Conservation (phyloP, 2,797 vertebrate species). For the Chiloscyllium punctatum region DNA sequence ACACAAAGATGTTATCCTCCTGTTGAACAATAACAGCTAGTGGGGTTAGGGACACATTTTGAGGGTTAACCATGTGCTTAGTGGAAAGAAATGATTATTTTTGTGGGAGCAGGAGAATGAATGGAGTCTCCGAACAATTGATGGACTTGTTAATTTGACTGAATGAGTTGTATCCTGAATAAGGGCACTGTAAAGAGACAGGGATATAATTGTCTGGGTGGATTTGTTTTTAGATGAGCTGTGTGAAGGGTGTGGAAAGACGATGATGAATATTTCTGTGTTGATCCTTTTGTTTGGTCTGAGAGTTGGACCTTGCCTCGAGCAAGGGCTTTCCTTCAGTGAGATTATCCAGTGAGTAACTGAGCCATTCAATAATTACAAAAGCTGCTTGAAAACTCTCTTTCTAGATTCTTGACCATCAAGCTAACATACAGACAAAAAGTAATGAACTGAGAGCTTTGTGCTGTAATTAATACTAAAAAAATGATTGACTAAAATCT, state of each 20-base stretch:
- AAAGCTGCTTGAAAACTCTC: neutral
- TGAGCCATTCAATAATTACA: neutral
- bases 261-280: neutral
- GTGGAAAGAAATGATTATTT: neutral
- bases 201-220: neutral
- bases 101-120: neutral
- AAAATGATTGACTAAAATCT: neutral
- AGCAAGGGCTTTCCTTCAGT: neutral
- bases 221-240: neutral
- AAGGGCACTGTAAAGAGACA: neutral
- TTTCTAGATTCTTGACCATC: neutral
- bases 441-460: neutral
- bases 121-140: neutral
- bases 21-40: neutral
- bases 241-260: neutral
- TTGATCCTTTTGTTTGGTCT: neutral
- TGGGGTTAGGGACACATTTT: neutral
- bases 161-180: neutral
- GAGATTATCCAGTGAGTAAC: neutral
- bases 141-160: neutral
- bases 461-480: neutral
- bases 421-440: neutral
- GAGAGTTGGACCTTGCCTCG: neutral
- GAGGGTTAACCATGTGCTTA: neutral
- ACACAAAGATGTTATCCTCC: neutral